Conservation (phyloP, 2,113 vertebrate genomes). For the Corvus hawaiiensis region DNA sequence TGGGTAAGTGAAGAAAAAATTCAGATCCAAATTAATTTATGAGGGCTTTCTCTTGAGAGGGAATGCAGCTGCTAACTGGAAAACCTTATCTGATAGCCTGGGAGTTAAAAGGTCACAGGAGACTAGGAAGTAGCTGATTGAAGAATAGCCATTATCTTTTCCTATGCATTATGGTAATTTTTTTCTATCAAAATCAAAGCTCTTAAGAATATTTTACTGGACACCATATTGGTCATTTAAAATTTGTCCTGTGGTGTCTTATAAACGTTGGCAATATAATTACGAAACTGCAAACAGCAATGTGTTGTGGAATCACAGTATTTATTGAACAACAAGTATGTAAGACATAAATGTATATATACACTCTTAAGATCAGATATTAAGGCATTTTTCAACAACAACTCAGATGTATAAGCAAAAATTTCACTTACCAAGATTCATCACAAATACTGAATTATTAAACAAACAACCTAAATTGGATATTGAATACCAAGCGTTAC, state of each 20-base stretch:
- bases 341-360: not conserved
- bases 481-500: constrained; percentile 16
- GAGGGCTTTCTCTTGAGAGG: not conserved
- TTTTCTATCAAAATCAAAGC: not conserved
- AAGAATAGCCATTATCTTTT: constrained; percentile 17
- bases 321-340: not conserved
- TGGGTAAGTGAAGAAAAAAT: not conserved
- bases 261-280: not conserved
- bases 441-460: not conserved
- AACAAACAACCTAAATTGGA: constrained; percentile 12
- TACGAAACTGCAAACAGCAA: not conserved
- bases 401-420: not conserved
- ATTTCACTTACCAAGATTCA: not conserved
- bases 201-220: not conserved
- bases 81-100: not conserved
- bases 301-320: not conserved
- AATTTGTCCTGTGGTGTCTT: not conserved
- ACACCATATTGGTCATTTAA: not conserved
- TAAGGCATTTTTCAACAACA: not conserved
- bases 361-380: not conserved
- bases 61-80: not conserved
- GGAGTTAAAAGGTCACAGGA: not conserved
- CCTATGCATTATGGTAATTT: not conserved
- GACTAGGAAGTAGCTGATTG: not conserved
- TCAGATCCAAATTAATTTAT: not conserved